Conservation (phyloP, 2,888 invertebrate genomes). For the Meganola albula region DNA sequence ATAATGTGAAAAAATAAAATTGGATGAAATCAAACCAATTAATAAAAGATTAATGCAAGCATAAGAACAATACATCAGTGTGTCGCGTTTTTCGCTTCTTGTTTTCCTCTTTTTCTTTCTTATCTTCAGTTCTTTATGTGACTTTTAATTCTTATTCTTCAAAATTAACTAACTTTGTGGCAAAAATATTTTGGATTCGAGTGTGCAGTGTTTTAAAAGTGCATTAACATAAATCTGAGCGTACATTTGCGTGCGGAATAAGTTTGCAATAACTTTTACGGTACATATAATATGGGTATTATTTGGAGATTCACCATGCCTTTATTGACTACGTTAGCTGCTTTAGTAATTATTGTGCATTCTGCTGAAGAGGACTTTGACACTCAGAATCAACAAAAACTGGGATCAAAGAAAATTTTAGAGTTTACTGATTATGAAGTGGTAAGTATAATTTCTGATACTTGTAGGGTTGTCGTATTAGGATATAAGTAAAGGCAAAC, state of each 20-base stretch:
- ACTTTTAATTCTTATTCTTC: slow-evolving; percentile 18
- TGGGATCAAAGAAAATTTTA: slow-evolving; percentile 52
- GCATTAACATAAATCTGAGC: slow-evolving; percentile 24
- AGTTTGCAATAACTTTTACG: slow-evolving; percentile 23
- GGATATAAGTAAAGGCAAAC: no score
- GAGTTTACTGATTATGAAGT: no score
- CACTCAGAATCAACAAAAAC: slow-evolving; percentile 43
- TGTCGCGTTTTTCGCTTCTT: slow-evolving; percentile 26
- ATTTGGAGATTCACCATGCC: slow-evolving; percentile 58
- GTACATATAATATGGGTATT: slow-evolving; percentile 68
- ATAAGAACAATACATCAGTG: no score
- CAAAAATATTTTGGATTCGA: neutral
- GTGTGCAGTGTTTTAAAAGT: slow-evolving; percentile 36
- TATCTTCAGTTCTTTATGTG: slow-evolving; percentile 33
- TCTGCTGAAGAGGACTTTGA: slow-evolving; percentile 62
- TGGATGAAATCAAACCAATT: no score
- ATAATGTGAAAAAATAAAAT: slow-evolving; percentile 52
- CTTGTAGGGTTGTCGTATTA: no score
- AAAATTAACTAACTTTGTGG: slow-evolving; percentile 1
- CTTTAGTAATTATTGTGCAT: slow-evolving; percentile 68
- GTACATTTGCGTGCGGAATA: slow-evolving; percentile 29
- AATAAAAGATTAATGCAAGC: no score
- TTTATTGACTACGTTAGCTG: slow-evolving; percentile 67
- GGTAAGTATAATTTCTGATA: no score
- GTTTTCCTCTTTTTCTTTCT: slow-evolving; percentile 40